A percentile compares a stretch with the other conserved stretches of the same genome.
These are phyloP conservation scores for Netelia virgata DNA, from an alignment of 2,888 invertebrate genomes.

Conservation along the genomic window DNA sequence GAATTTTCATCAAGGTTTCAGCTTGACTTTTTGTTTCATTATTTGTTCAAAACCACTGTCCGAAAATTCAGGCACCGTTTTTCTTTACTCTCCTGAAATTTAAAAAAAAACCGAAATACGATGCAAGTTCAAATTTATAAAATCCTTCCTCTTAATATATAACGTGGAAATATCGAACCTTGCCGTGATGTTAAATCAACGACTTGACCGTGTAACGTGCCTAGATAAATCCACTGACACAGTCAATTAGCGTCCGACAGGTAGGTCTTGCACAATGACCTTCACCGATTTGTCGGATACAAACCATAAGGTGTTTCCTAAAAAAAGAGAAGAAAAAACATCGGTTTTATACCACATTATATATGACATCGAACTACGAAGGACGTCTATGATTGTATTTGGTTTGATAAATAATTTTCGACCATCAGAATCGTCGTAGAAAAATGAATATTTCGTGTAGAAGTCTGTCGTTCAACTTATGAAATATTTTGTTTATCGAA, in stretches of 20 bases:
- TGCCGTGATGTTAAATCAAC: neutral
- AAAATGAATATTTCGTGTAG: no score
- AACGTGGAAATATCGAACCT: neutral
- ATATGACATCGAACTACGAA: no score
- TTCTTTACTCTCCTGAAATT: neutral
- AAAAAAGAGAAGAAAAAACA: neutral
- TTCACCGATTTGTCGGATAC: conserved; percentile 5
- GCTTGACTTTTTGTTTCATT: neutral
- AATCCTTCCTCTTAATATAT: no score
- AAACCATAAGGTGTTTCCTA: neutral
- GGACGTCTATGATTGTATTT: no score
- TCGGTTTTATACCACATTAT: no score
- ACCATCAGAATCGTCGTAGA: no score
- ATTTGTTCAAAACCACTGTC: neutral
- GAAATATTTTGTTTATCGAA: no score
- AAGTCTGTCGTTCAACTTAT: no score
- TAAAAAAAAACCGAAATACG: neutral
- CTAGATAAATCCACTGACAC: neutral
- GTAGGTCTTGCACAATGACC: conserved; percentile 3
- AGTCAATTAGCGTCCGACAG: neutral
- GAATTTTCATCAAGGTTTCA: neutral
- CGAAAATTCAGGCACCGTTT: neutral
- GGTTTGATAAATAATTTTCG: no score
- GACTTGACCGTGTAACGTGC: conserved; percentile 21
- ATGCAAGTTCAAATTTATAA: no score